A percentile compares a stretch with the other conserved stretches of the same genome.
These are phyloP conservation scores for Eupithecia centaureata DNA, from an alignment of 2,888 invertebrate genomes.

Conservation along the genomic window DNA sequence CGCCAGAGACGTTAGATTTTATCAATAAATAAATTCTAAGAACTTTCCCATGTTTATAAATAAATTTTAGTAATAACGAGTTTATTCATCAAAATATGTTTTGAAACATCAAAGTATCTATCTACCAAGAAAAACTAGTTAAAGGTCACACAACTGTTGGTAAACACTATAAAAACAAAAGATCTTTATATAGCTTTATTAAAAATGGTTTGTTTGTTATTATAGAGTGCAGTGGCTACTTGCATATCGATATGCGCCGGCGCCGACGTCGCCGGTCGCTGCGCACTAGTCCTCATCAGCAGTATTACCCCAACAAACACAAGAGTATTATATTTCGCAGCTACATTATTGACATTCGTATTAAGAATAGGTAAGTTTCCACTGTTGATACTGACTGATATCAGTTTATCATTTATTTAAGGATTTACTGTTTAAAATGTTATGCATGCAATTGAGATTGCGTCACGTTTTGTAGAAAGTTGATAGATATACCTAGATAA, in stretches of 20 bases:
- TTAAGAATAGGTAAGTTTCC: constrained; percentile 65
- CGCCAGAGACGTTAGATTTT: not conserved
- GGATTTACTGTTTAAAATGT: not conserved
- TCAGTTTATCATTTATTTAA: constrained; percentile 11
- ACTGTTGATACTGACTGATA: constrained; percentile 8
- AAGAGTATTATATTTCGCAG: constrained; percentile 65
- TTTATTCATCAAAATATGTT: too few relatives aligned
- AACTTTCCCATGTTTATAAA: too few relatives aligned
- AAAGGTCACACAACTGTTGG: too few relatives aligned
- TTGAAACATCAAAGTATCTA: too few relatives aligned
- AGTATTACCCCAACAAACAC: constrained; percentile 64
- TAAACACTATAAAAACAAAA: not conserved
- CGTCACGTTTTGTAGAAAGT: not conserved
- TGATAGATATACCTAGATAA: too few relatives aligned
- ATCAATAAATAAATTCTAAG: not conserved
- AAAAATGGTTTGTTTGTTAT: constrained; percentile 27
- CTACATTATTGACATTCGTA: constrained; percentile 65
- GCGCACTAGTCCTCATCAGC: constrained; percentile 66
- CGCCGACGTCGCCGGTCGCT: constrained; percentile 73
- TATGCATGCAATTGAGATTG: not conserved
- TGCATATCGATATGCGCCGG: constrained; percentile 74
- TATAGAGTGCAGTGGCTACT: constrained; percentile 71
- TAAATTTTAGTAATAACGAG: too few relatives aligned
- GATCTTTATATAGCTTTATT: not conserved
- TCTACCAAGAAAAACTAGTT: too few relatives aligned